These are phyloP conservation scores for Paradisaea rubra DNA, from an alignment of 2,113 vertebrate species.

Conservation along the genomic window DNA sequence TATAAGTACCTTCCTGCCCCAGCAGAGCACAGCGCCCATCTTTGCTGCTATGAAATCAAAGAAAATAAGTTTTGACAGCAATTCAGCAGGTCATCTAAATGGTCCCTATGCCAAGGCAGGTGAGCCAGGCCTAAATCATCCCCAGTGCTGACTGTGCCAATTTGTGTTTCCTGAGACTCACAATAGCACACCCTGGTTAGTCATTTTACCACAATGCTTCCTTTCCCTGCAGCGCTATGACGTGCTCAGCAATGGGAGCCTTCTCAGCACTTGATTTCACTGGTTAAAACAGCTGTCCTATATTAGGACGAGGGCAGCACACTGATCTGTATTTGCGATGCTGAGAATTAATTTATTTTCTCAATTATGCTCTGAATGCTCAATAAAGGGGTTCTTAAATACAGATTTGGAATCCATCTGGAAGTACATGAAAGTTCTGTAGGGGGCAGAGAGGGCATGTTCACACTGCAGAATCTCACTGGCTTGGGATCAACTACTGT, in stretches of 20 bases:
- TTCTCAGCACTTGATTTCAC: background rate
- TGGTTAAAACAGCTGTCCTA: background rate
- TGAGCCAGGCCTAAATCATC: background rate
- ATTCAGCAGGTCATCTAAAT: background rate
- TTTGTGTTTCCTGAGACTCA: background rate
- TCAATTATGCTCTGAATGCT: background rate
- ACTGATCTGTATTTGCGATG: background rate
- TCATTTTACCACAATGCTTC: background rate
- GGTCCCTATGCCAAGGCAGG: background rate
- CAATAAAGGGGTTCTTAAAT: background rate
- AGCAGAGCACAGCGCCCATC: background rate
- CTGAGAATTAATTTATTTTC: background rate
- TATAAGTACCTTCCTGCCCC: background rate
- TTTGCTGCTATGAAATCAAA: background rate
- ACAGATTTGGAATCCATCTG: background rate
- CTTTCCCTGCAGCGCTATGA: background rate
- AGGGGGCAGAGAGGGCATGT: background rate
- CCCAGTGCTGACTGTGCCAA: fast-evolving
- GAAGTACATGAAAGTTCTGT: background rate
- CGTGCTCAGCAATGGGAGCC: background rate
- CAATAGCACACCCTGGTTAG: background rate
- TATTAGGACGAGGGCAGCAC: background rate
- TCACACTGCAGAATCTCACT: background rate
- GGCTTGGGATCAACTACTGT: background rate
- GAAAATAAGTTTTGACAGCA: background rate